phyloP scores from a whole-genome alignment of 1,140 invertebrate genomes.

The Drosophila gunungcola region DNA sequence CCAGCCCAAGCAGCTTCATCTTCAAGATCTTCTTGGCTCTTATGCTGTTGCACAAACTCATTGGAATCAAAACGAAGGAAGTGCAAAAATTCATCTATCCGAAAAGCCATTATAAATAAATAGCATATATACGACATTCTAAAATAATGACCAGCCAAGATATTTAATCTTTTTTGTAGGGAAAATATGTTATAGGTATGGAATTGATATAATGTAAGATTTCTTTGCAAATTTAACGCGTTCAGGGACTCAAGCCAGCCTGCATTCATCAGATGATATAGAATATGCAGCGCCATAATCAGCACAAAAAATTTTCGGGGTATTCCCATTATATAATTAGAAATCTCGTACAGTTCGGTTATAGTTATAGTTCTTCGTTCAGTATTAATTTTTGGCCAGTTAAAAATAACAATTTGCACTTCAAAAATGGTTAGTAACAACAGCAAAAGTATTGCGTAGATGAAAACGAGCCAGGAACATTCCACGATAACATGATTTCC shows the following conservation, averaged over 20 bases:
- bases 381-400: slow-evolving; percentile 8
- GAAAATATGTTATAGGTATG: slow-evolving; percentile 13
- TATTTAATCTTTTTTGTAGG: slow-evolving; percentile 18
- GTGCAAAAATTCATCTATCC: slow-evolving; percentile 5
- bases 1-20: slow-evolving; percentile 41
- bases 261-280: slow-evolving; percentile 42
- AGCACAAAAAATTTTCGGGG: slow-evolving; percentile 11
- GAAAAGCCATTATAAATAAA: slow-evolving; percentile 7
- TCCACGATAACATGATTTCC: slow-evolving; percentile 15
- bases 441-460: slow-evolving; percentile 11
- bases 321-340: slow-evolving; percentile 9
- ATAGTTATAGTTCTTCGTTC: not conserved
- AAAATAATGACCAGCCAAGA: slow-evolving; percentile 46
- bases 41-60: slow-evolving; percentile 13
- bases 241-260: slow-evolving; percentile 34
- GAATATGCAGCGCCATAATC: slow-evolving; percentile 24
- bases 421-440: slow-evolving; percentile 13
- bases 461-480: slow-evolving; percentile 15
- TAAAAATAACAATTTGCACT: slow-evolving; percentile 2
- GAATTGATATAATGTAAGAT: slow-evolving; percentile 9
- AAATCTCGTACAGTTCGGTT: not conserved
- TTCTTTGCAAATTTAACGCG: slow-evolving; percentile 4
- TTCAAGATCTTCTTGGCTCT: slow-evolving; percentile 25
- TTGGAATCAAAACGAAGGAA: slow-evolving; percentile 12
- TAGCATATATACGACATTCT: slow-evolving; percentile 19